These are phyloP conservation scores for Megastigmus dorsalis DNA, from an alignment of 2,888 invertebrate genomes.

Conservation along the genomic window DNA sequence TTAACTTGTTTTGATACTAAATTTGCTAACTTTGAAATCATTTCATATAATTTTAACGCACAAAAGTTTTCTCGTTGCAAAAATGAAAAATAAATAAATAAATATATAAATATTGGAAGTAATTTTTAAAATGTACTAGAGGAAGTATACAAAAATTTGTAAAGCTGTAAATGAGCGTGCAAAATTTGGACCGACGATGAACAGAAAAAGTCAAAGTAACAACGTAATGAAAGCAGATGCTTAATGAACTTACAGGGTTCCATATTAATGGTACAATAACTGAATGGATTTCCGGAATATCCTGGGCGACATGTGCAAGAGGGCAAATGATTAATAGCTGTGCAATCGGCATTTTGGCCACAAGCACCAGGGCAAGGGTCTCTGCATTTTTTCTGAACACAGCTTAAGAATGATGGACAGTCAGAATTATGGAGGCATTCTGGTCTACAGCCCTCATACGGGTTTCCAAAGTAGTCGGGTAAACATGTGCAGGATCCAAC, in stretches of 20 bases:
- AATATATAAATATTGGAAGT: no score
- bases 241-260: constrained; percentile 67
- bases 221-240: constrained; percentile 54
- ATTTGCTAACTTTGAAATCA: no score
- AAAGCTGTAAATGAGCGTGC: no score
- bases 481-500: constrained; percentile 77
- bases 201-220: not conserved
- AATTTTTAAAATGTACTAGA: no score
- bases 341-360: constrained; percentile 84
- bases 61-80: no score
- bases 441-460: constrained; percentile 81
- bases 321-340: constrained; percentile 85
- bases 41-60: no score
- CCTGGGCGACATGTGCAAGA: constrained; percentile 82
- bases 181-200: no score
- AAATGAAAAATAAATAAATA: not conserved
- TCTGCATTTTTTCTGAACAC: constrained; percentile 81
- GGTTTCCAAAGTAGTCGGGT: constrained; percentile 78
- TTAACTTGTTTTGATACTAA: no score
- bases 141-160: no score
- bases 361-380: constrained; percentile 87
- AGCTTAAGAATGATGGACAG: constrained; percentile 81
- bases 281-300: constrained; percentile 85
- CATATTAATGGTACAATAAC: constrained; percentile 76
- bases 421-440: constrained; percentile 81